Evolutionary conservation across 2,113 vertebrate species (phyloP).

Genomic region (Empidonax alnorum): DNA sequence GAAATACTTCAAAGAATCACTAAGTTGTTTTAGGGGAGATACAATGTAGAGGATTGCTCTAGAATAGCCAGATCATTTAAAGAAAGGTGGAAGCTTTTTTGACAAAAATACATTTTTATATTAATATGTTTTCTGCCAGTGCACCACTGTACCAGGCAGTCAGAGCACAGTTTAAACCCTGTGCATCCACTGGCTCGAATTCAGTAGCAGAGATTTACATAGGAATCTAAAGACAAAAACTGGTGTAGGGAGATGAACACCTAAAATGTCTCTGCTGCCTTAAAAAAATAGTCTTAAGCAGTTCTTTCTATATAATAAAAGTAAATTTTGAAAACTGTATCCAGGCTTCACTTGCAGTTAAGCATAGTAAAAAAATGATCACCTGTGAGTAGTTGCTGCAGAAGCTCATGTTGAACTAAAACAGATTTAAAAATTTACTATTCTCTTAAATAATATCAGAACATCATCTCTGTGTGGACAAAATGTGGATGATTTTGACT

Average conservation of each 20-base stretch:
- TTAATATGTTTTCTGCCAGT: not conserved
- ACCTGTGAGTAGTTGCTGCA: not conserved
- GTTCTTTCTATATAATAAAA: not conserved
- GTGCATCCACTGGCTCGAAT: not conserved
- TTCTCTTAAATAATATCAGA: not conserved
- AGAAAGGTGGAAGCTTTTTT: not conserved
- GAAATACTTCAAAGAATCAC: not conserved
- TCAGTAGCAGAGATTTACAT: not conserved
- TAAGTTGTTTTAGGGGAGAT: not conserved
- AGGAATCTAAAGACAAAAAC: not conserved
- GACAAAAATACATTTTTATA: not conserved
- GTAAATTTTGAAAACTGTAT: not conserved
- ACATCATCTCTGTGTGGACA: accelerated
- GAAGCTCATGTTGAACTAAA: not conserved
- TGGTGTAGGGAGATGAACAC: not conserved
- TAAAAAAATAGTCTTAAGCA: not conserved
- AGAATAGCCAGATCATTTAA: not conserved
- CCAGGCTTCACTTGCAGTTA: not conserved
- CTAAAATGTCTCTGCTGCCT: not conserved
- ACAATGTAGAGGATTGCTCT: not conserved
- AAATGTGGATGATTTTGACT: not conserved
- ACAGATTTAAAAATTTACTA: not conserved
- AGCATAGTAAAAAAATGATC: not conserved
- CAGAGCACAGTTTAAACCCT: not conserved
- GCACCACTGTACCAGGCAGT: no score